phyloP scores from a whole-genome alignment of 1,140 invertebrate genomes.

The Lasioglossum albipes region DNA sequence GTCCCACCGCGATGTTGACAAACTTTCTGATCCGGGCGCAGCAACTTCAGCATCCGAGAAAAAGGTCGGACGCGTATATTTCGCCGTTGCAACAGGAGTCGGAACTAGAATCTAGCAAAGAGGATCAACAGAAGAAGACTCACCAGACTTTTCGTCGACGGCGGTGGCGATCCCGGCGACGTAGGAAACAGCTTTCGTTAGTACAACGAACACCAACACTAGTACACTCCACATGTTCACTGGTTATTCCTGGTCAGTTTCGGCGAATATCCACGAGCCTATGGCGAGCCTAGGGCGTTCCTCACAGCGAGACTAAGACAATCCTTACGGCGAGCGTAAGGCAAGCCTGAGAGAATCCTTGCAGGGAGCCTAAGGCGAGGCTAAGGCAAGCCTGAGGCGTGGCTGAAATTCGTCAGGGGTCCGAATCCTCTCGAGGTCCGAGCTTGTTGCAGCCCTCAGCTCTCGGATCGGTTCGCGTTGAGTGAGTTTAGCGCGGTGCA shows the following conservation, averaged over 20 bases:
- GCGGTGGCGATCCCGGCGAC: slow-evolving; percentile 54
- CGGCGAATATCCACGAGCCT: slow-evolving; percentile 23
- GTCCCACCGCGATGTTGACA: too few species aligned
- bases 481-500: slow-evolving; percentile 3
- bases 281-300: slow-evolving; percentile 4
- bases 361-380: slow-evolving; percentile 5
- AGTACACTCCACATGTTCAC: slow-evolving; percentile 76
- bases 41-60: too few species aligned
- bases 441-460: background rate
- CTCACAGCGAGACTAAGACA: background rate
- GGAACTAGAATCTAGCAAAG: background rate
- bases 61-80: background rate
- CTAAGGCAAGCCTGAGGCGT: background rate
- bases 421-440: background rate
- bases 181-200: slow-evolving; percentile 66
- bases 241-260: slow-evolving; percentile 52
- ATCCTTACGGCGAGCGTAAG: background rate
- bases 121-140: slow-evolving; percentile 17
- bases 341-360: background rate
- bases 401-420: background rate
- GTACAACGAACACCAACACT: slow-evolving; percentile 73
- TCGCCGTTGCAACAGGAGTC: too few species aligned
- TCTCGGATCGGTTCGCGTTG: background rate
- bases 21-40: too few species aligned
- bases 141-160: slow-evolving; percentile 63